A percentile compares a stretch with the other conserved stretches of the same genome.
These are phyloP conservation scores for Leptatherina wallacei DNA, from an alignment of 2,797 vertebrate genomes.

Conservation along the genomic window DNA sequence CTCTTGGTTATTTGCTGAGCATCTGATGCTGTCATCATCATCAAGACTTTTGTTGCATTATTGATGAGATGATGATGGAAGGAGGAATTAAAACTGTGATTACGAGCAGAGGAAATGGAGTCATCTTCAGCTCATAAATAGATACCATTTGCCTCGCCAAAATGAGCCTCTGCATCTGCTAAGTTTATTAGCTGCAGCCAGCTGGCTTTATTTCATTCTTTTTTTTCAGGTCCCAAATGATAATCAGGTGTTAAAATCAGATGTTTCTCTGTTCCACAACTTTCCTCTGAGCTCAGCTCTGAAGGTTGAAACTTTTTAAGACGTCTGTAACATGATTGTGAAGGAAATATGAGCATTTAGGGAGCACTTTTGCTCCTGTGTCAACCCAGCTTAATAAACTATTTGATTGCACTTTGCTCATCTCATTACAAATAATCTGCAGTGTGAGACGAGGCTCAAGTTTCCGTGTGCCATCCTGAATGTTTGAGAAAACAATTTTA, in stretches of 20 bases:
- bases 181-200: conserved; percentile 32
- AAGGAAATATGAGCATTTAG: conserved; percentile 8
- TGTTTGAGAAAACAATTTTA: conserved; percentile 9
- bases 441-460: background rate
- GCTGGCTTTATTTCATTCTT: conserved; percentile 29
- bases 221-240: conserved; percentile 7
- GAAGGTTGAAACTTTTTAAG: conserved; percentile 18
- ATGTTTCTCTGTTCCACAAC: conserved; percentile 3
- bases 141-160: conserved; percentile 25
- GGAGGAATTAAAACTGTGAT: conserved; percentile 52
- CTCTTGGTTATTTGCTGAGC: conserved; percentile 44
- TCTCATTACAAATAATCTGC: conserved; percentile 3
- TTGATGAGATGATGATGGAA: conserved; percentile 67
- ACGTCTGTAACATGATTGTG: background rate
- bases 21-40: conserved; percentile 52
- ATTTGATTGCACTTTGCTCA: background rate
- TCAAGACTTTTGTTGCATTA: conserved; percentile 55
- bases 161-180: conserved; percentile 42
- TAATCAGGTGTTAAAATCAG: conserved; percentile 14
- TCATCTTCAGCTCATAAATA: conserved; percentile 56
- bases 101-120: conserved; percentile 55
- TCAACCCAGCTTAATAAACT: conserved; percentile 7
- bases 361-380: conserved; percentile 1
- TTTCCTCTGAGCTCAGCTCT: conserved; percentile 11
- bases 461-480: conserved; percentile 10